A percentile compares a stretch with the other conserved stretches of the same genome.
These are phyloP conservation scores for Panagrolaimus sp. DNA, from an alignment of 1,140 invertebrate species.

Conservation along the genomic window DNA sequence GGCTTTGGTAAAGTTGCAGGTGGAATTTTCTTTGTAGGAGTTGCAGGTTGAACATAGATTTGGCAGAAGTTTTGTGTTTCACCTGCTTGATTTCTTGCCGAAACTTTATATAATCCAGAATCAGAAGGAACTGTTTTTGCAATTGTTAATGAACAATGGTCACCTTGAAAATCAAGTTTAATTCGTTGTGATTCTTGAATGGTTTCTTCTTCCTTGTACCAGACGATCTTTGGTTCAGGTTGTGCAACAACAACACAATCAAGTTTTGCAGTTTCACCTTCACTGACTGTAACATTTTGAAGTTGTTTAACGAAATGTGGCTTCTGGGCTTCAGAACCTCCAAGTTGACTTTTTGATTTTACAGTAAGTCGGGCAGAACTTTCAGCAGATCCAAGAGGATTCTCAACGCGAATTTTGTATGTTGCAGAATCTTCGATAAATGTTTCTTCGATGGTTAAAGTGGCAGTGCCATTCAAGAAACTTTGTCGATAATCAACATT, in stretches of 20 bases:
- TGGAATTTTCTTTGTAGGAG: conserved; percentile 30
- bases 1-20: conserved; percentile 50
- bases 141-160: conserved; percentile 50
- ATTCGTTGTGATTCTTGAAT: conserved; percentile 50
- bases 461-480: conserved; percentile 64
- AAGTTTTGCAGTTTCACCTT: conserved; percentile 60
- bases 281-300: conserved; percentile 45
- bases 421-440: conserved; percentile 75
- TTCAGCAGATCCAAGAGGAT: conserved; percentile 69
- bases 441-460: conserved; percentile 72
- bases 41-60: conserved; percentile 36
- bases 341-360: conserved; percentile 64
- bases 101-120: conserved; percentile 49
- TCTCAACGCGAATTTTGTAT: conserved; percentile 72
- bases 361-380: conserved; percentile 72
- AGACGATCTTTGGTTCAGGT: conserved; percentile 60
- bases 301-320: conserved; percentile 51
- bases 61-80: conserved; percentile 60
- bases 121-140: conserved; percentile 32
- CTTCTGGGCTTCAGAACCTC: conserved; percentile 35
- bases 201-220: conserved; percentile 52
- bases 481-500: conserved; percentile 69
- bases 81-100: conserved; percentile 61
- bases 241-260: conserved; percentile 63
- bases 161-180: conserved; percentile 44